Conservation (phyloP, 2,888 invertebrate genomes). For the Platycnemis pennipes region DNA sequence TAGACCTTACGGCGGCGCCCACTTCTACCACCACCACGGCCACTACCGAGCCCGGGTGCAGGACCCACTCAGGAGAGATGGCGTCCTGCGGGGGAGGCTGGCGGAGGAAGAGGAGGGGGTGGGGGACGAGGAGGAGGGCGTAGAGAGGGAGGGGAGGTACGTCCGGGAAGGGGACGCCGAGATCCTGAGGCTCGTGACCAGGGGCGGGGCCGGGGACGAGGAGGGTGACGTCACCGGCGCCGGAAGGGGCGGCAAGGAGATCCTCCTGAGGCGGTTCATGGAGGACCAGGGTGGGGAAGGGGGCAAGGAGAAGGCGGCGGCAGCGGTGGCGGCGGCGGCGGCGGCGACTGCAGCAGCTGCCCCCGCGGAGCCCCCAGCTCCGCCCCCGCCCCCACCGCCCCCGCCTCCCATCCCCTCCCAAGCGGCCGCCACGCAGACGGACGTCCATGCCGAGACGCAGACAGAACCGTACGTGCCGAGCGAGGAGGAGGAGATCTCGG, state of each 20-base stretch:
- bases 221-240: conserved; percentile 49
- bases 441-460: conserved; percentile 90
- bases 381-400: conserved; percentile 22
- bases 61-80: conserved; percentile 24
- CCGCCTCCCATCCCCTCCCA: conserved; percentile 71
- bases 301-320: neutral
- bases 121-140: conserved; percentile 70
- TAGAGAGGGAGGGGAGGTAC: conserved; percentile 85
- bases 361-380: neutral
- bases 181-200: conserved; percentile 88
- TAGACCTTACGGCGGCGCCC: neutral
- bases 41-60: neutral
- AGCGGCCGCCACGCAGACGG: conserved; percentile 89
- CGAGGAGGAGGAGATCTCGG: conserved; percentile 69
- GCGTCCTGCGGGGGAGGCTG: conserved; percentile 74
- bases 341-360: neutral
- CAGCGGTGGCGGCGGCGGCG: too few relatives aligned
- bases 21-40: neutral
- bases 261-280: conserved; percentile 91
- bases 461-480: conserved; percentile 83
- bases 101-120: conserved; percentile 77
- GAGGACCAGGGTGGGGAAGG: conserved; percentile 83
- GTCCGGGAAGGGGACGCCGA: conserved; percentile 93
- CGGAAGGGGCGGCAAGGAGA: conserved; percentile 85
- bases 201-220: conserved; percentile 84